Evolutionary conservation across 2,888 invertebrate species (phyloP).

Genomic region (Nycteola revayana): DNA sequence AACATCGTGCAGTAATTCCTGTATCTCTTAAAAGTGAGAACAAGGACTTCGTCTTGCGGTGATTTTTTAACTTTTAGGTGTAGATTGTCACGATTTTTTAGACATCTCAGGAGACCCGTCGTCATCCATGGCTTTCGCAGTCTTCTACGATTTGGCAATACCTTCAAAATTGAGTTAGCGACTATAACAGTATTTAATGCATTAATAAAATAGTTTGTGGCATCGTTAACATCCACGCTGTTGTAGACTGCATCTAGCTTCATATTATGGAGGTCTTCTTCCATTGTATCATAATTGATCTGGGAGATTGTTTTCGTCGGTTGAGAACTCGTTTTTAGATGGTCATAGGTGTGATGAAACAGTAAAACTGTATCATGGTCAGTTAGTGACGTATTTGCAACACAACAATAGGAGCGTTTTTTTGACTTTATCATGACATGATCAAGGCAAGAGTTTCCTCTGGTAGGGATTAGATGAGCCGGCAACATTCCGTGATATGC

Average conservation of each 20-base stretch:
- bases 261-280: conserved; percentile 1
- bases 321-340: neutral
- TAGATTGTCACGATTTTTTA: neutral
- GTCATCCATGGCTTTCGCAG: neutral
- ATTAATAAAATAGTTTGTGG: neutral
- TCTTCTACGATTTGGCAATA: neutral
- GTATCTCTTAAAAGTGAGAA: neutral
- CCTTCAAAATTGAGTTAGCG: neutral
- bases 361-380: conserved; percentile 1
- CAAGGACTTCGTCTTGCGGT: neutral
- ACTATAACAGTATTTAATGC: neutral
- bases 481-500: conserved; percentile 2
- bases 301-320: neutral
- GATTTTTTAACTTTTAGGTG: neutral
- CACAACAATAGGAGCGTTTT: neutral
- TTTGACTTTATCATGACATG: conserved; percentile 2
- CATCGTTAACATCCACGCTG: conserved; percentile 11
- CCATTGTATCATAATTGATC: conserved; percentile 3
- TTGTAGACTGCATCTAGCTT: conserved; percentile 7
- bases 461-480: neutral
- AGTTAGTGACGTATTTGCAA: conserved; percentile 1
- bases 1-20: neutral
- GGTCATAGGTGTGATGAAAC: neutral
- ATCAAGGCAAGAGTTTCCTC: neutral
- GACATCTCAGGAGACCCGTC: neutral